These are phyloP conservation scores for Nannoperca obscura DNA, from an alignment of 2,797 vertebrate genomes.

Conservation along the genomic window DNA sequence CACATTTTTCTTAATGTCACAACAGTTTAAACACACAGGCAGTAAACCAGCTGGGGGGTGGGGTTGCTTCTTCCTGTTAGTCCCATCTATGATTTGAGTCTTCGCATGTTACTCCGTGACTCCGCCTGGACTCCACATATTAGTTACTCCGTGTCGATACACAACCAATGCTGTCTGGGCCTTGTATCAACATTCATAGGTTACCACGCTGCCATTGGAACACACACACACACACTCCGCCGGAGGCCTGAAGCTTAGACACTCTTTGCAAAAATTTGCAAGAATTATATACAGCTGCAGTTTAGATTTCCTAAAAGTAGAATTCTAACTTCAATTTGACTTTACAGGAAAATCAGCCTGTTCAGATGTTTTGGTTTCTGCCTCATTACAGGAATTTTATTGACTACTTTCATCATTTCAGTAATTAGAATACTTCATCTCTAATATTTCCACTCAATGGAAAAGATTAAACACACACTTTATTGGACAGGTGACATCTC, in stretches of 20 bases:
- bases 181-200: not conserved
- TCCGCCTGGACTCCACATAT: not conserved
- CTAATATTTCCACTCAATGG: conserved; percentile 2
- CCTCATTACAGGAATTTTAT: not conserved
- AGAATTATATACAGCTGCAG: not conserved
- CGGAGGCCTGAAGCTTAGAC: too few species aligned
- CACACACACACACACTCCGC: too few species aligned
- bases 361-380: too few species aligned
- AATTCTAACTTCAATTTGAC: not conserved
- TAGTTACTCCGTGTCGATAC: not conserved
- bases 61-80: too few species aligned
- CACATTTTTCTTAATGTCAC: too few species aligned
- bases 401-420: not conserved
- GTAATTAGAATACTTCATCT: not conserved
- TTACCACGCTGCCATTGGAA: not conserved
- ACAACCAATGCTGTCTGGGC: not conserved
- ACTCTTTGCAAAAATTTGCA: too few species aligned
- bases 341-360: not conserved
- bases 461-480: conserved; percentile 44
- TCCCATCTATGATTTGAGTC: too few species aligned
- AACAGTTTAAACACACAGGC: too few species aligned
- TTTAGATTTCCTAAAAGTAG: not conserved
- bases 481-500: conserved; percentile 65
- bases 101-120: not conserved
- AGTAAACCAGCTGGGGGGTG: too few species aligned